Conservation (phyloP, 2,797 vertebrate species). For the Bovichtus variegatus region DNA sequence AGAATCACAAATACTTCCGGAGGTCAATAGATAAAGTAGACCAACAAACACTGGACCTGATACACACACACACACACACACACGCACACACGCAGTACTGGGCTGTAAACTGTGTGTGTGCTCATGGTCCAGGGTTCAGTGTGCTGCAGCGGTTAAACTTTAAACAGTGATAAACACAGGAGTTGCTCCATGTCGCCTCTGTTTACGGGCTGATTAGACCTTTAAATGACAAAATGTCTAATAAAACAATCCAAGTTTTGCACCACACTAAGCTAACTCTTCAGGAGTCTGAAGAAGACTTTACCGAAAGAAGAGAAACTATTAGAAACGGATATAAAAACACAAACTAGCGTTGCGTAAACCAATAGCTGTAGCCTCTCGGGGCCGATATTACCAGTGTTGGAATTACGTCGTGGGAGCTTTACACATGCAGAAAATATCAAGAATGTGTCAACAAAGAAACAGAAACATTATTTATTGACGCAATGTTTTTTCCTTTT, state of each 20-base stretch:
- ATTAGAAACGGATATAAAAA: too few species aligned
- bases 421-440: too few species aligned
- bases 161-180: conserved; percentile 56
- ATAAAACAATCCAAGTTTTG: not conserved
- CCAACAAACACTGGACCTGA: conserved; percentile 49
- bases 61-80: conserved; percentile 10
- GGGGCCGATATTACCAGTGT: too few species aligned
- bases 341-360: too few species aligned
- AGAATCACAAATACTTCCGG: conserved; percentile 81
- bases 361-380: too few species aligned
- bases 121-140: conserved; percentile 67
- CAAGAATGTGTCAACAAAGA: too few species aligned
- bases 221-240: not conserved
- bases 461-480: too few species aligned
- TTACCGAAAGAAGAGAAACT: not conserved
- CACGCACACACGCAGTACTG: conserved; percentile 22
- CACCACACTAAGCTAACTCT: not conserved
- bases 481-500: too few species aligned
- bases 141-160: conserved; percentile 65
- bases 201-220: conserved; percentile 8
- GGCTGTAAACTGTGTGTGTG: conserved; percentile 28
- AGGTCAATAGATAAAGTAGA: conserved; percentile 77
- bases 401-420: too few species aligned
- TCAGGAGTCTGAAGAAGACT: not conserved
- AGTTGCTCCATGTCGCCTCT: conserved; percentile 25